Evolutionary conservation across 2,888 invertebrate genomes (phyloP).

Genomic region (Acronicta psi): DNA sequence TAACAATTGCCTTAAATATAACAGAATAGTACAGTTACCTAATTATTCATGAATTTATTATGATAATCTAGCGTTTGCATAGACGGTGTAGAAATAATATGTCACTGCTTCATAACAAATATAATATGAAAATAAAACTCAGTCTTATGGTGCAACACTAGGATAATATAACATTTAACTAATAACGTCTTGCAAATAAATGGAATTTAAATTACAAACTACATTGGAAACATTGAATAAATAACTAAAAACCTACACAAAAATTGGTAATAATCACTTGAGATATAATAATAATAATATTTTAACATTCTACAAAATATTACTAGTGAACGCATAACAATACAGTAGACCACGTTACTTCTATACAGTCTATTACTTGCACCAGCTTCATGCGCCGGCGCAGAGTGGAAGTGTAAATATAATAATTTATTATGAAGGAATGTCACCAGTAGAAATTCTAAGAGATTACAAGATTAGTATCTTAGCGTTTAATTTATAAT

Average conservation of each 20-base stretch:
- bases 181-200: conserved; percentile 23
- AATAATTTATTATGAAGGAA: conserved; percentile 47
- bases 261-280: conserved; percentile 21
- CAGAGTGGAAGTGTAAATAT: conserved; percentile 31
- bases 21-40: conserved; percentile 51
- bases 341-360: conserved; percentile 48
- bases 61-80: conserved; percentile 45
- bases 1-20: conserved; percentile 46
- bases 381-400: conserved; percentile 25
- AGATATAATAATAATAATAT: conserved; percentile 5
- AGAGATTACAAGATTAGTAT: conserved; percentile 71
- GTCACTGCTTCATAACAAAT: conserved; percentile 47
- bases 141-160: conserved; percentile 53
- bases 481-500: conserved; percentile 49
- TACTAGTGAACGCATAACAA: conserved; percentile 5
- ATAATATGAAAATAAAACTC: conserved; percentile 46
- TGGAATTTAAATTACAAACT: conserved; percentile 17
- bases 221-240: conserved; percentile 28
- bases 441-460: conserved; percentile 78
- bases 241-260: conserved; percentile 22
- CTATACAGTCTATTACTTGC: conserved; percentile 47
- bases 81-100: conserved; percentile 57
- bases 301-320: background rate
- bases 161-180: conserved; percentile 19
- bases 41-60: conserved; percentile 50